Evolutionary conservation across 2,113 vertebrate species (phyloP).

Genomic region (Oreochromis niloticus): DNA sequence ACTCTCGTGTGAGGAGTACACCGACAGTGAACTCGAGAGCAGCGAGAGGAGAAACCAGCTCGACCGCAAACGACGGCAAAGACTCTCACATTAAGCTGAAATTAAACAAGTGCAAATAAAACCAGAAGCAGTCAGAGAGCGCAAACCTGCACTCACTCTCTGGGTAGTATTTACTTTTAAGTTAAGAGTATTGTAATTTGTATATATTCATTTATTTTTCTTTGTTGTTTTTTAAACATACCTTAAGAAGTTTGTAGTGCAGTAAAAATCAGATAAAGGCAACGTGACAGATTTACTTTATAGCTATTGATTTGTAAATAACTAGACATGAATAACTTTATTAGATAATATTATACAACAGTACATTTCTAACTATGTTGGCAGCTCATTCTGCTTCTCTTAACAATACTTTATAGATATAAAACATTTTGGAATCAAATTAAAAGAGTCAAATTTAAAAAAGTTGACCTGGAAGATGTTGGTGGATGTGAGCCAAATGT

Average conservation of each 20-base stretch:
- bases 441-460: neutral
- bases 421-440: neutral
- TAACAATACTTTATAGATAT: neutral
- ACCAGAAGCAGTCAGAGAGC: neutral
- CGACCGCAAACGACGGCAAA: neutral
- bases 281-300: neutral
- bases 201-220: neutral
- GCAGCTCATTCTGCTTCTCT: neutral
- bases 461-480: neutral
- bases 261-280: neutral
- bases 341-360: neutral
- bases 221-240: neutral
- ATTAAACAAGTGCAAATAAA: neutral
- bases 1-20: neutral
- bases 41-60: neutral
- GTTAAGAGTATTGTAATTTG: neutral
- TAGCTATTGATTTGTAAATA: fast-evolving
- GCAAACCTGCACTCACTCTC: neutral
- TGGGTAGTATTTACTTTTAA: neutral
- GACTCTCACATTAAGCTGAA: neutral
- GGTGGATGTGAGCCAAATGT: neutral
- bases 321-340: neutral
- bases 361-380: neutral
- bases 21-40: neutral
- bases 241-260: neutral